Percentiles rank a stretch among this genome's conserved stretches.
Evolutionary conservation across 2,797 vertebrate genomes (phyloP).

Genomic region (Pagetopsis macropterus): DNA sequence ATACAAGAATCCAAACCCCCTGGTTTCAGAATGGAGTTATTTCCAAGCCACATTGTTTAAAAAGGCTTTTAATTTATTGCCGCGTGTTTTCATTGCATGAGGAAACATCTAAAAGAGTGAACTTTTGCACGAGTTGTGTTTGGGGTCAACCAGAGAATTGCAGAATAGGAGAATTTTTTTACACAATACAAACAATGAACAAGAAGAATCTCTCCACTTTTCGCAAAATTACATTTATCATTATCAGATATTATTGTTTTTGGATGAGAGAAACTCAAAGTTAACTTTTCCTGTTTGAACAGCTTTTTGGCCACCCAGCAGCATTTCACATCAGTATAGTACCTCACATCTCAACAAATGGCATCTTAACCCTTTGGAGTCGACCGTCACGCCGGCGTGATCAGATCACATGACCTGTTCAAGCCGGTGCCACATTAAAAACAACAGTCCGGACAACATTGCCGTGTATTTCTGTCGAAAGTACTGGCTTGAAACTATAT

Average conservation of each 20-base stretch:
- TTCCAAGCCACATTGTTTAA: conserved; percentile 69
- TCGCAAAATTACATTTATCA: conserved; percentile 21
- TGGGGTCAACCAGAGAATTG: conserved; percentile 35
- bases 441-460: too few species aligned
- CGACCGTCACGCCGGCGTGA: too few species aligned
- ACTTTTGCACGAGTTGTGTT: conserved; percentile 31
- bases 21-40: conserved; percentile 29
- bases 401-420: too few species aligned
- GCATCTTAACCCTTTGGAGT: neutral
- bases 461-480: too few species aligned
- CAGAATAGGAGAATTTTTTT: conserved; percentile 28
- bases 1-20: conserved; percentile 51
- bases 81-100: conserved; percentile 38
- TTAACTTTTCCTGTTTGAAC: neutral
- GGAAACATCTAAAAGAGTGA: conserved; percentile 32
- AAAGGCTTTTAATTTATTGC: conserved; percentile 48
- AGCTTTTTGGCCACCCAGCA: neutral
- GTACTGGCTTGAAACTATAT: too few species aligned
- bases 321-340: neutral
- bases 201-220: conserved; percentile 15
- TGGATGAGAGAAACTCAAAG: neutral
- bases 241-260: neutral
- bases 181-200: conserved; percentile 21
- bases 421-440: too few species aligned
- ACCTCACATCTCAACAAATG: neutral